These are phyloP conservation scores for Australoheros scitulus DNA, from an alignment of 2,113 vertebrate species.

Conservation along the genomic window DNA sequence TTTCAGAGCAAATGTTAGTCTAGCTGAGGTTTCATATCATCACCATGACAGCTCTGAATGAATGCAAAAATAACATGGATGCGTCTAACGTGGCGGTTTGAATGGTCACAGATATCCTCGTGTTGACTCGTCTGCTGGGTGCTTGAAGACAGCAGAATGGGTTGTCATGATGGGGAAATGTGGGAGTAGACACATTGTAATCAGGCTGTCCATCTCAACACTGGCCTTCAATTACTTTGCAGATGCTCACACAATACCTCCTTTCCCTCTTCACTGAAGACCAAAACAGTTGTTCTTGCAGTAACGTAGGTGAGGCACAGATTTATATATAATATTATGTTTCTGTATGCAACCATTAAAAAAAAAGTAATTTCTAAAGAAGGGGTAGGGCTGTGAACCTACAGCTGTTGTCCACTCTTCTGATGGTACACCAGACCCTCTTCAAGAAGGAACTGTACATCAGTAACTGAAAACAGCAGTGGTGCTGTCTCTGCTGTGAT, in stretches of 20 bases:
- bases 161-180: constrained; percentile 48
- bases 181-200: constrained; percentile 63
- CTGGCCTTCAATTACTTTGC: constrained; percentile 71
- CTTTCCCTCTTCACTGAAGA: neutral
- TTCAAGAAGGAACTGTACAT: too few relatives aligned
- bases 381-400: neutral
- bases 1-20: neutral
- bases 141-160: constrained; percentile 34
- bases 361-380: neutral
- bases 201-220: constrained; percentile 68
- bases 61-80: neutral
- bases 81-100: neutral
- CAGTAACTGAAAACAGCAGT: rapidly evolving
- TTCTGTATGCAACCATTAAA: neutral
- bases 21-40: neutral
- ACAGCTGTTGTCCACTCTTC: too few relatives aligned
- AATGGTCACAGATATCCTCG: neutral
- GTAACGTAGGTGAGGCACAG: neutral
- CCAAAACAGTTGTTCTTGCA: neutral
- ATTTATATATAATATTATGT: rapidly evolving
- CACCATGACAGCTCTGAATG: neutral
- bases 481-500: rapidly evolving
- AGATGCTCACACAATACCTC: constrained; percentile 68
- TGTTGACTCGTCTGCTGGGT: neutral
- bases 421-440: too few relatives aligned